Evolutionary conservation across 2,113 vertebrate species (phyloP), one percentile per base, ranked within the genome.

Genomic region (Elephantulus edwardii): DNA sequence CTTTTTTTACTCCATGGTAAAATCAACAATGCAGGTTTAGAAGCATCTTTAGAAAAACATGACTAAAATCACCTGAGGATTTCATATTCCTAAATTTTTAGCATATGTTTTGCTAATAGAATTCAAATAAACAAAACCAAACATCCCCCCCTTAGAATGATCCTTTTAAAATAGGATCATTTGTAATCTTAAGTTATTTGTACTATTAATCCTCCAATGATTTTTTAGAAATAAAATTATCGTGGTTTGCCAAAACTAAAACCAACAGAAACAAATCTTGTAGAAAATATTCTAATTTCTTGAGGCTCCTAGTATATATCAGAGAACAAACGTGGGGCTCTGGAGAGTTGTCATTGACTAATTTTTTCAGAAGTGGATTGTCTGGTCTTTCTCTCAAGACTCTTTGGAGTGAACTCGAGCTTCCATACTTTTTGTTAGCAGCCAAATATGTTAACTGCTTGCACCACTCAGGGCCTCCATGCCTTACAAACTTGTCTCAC

Each of bases 41-140:
- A 90, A 89, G 5, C 42, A 81, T 54, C 56, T 84, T 74, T n/a
- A n/a, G n/a, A n/a, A 87, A 71, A 93, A 68, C 14, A 48, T 92
- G 72, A 50, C 77, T 83, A 75, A 85, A 81, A 40, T 58, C n/a
- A 22, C 75, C 89, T 64, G 46, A 24, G 79, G 50, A 44, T 60
- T 50, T 62, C 17, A 6, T 76, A 30, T 60, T 87, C 93, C 56
- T 80, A 89, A 85, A 0, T 10, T 90, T 71, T 68, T 38, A 26
- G 22, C 12, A 16, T 75, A 78, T 11, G 16, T 93, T 79, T 86
- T 82, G 33, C 42, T 70, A 71, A 19, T 70, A 76, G 52, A 90
- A 48, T 66, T 44, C 76, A 28, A 38, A 24, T 33, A 40, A 30
- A 44, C 44, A 42, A 84, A 40, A 48, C n/a, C n/a, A n/a, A n/a